These are phyloP conservation scores for Podocnemis expansa DNA, from an alignment of 2,113 vertebrate genomes.

Conservation along the genomic window DNA sequence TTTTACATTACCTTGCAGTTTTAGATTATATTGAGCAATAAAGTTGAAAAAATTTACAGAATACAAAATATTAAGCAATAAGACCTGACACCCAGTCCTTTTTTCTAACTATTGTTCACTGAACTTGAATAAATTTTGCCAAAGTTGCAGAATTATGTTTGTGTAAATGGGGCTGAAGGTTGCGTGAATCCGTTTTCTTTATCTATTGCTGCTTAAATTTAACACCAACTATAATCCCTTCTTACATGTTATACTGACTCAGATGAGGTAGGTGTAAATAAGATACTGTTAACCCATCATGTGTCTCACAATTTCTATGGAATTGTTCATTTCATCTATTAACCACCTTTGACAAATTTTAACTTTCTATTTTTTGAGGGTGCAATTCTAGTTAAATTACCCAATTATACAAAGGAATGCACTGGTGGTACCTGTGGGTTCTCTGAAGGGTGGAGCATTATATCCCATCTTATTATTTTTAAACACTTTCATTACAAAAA, in stretches of 20 bases:
- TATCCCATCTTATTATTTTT: neutral
- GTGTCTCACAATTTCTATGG: neutral
- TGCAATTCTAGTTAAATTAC: fast-evolving
- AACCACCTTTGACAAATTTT: neutral
- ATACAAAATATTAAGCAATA: neutral
- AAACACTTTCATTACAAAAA: neutral
- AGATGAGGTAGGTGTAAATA: neutral
- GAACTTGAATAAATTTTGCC: neutral
- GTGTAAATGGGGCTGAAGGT: neutral
- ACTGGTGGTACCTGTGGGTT: neutral
- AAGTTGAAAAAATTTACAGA: neutral
- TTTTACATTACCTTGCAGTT: neutral
- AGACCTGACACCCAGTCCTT: neutral
- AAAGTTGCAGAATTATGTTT: neutral
- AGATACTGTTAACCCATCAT: neutral
- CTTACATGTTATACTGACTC: neutral
- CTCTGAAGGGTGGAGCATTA: neutral
- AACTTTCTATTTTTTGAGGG: neutral
- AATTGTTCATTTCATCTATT: neutral
- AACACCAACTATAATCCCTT: neutral
- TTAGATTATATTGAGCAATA: neutral
- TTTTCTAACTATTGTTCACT: neutral
- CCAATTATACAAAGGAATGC: neutral
- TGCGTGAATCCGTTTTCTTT: neutral
- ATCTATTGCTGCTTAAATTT: neutral